Percentiles rank a stretch among this genome's conserved stretches.
Conservation (phyloP, 2,113 vertebrate species). For the Carettochelys insculpta region DNA sequence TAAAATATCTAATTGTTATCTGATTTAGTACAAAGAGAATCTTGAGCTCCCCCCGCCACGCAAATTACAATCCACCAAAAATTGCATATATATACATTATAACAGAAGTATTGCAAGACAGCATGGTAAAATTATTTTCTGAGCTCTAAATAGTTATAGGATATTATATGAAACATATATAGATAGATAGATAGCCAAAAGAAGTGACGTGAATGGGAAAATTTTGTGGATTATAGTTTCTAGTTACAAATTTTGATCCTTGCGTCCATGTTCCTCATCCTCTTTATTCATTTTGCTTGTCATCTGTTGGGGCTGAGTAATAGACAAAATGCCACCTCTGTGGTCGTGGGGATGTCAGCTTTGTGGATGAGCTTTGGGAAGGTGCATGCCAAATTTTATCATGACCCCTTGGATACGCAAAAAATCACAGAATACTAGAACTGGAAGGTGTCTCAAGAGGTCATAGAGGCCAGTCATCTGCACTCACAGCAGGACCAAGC, state of each 20-base stretch:
- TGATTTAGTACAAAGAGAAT: constrained; percentile 66
- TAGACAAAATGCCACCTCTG: background rate
- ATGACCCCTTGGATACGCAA: background rate
- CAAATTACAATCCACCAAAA: constrained; percentile 19
- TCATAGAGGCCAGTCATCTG: too few relatives aligned
- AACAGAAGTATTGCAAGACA: constrained; percentile 1
- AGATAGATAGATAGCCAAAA: rapidly evolving
- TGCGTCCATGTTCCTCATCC: background rate
- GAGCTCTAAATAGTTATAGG: background rate
- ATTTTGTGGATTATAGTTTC: background rate
- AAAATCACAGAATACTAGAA: too few relatives aligned
- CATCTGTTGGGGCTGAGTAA: background rate
- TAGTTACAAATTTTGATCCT: background rate
- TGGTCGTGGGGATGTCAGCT: background rate
- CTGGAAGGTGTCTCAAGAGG: too few relatives aligned
- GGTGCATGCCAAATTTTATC: background rate
- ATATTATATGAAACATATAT: background rate
- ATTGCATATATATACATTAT: background rate
- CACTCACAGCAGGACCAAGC: too few relatives aligned
- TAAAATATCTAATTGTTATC: constrained; percentile 68
- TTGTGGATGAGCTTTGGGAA: rapidly evolving
- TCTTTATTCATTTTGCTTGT: background rate
- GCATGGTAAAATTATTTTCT: background rate
- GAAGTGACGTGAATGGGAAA: background rate
- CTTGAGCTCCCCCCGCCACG: background rate